Base-by-base conservation (phyloP, 2,888 invertebrate genomes). In the Euspilapteryx auroguttella region DNA sequence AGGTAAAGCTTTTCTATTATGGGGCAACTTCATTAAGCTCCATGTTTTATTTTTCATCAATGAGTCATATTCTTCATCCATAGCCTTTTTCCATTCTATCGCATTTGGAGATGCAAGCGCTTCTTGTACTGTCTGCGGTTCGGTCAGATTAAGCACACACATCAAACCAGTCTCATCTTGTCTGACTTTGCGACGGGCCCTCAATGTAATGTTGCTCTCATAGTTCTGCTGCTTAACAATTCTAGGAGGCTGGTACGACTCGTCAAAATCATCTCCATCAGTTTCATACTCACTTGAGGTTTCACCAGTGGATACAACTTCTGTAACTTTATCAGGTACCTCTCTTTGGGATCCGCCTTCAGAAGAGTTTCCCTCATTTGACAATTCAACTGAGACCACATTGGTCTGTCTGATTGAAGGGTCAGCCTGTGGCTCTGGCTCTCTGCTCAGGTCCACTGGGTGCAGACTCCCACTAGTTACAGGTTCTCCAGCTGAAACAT, bases 11-110 rank as follows among this genome's bases (percentile, higher is more conserved):
- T 6, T 31, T 28, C 30, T 30, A 1, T 12, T 14, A 2, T 17
- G 9, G 7, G 34, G 34, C 1, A 32, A 25, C 10, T 32, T 31
- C 12, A 27, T 30, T 13, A 37, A 24, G 7, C 10, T 22, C 35
- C 37, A 37, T 9, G 37, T 37, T 10, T 35, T 25, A 26, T 37
- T 37, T 24, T 32, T 32, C 14, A 33, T 29, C 10, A 37, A n/a
- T n/a, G n/a, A n/a, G n/a, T n/a, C n/a, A n/a, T n/a, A n/a, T n/a
- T n/a, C n/a, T n/a, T n/a, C n/a, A 20, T 34, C 30, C 35, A 38
- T 37, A 7, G 38, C 38, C 7, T 14, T 27, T 17, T 31, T 32
- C 37, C 36, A 37, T 14, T 37, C 17, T 8, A 14, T 20, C 11
- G 34, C 30, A 17, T 34, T 17, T 10, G 34, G 21, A 1, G 33